Conservation (phyloP, 1,140 invertebrate genomes). For the Hestina assimilis region DNA sequence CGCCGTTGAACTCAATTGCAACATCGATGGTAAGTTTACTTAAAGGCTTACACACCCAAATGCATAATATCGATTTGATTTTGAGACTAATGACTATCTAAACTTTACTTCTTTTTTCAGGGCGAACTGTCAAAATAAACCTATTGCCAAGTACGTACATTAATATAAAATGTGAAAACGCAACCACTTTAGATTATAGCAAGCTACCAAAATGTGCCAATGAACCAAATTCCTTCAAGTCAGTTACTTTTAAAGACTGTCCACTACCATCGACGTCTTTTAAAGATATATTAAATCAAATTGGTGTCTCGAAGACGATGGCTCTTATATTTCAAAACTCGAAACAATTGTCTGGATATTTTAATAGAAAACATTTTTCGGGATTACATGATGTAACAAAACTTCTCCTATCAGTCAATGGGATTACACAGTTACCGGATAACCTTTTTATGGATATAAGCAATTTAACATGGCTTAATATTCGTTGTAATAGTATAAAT, state of each 20-base stretch:
- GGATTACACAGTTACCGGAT: conserved; percentile 76
- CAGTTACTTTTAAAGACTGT: conserved; percentile 72
- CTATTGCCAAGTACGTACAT: conserved; percentile 64
- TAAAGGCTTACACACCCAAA: conserved; percentile 16
- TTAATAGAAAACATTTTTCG: conserved; percentile 76
- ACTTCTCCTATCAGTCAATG: conserved; percentile 74
- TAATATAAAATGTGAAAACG: conserved; percentile 65
- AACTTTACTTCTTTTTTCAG: conserved; percentile 46
- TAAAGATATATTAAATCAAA: conserved; percentile 55
- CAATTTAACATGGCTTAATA: conserved; percentile 80
- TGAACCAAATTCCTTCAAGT: conserved; percentile 54
- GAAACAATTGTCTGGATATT: conserved; percentile 67
- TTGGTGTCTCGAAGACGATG: conserved; percentile 70
- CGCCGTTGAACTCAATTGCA: conserved; percentile 69
- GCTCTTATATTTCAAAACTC: conserved; percentile 72
- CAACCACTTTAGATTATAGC: conserved; percentile 56
- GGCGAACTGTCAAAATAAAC: conserved; percentile 59
- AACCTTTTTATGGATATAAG: conserved; percentile 80
- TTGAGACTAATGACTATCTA: not conserved
- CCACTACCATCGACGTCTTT: conserved; percentile 68
- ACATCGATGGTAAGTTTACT: conserved; percentile 70
- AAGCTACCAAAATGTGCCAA: conserved; percentile 67
- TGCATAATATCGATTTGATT: not conserved
- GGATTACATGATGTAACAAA: conserved; percentile 72
- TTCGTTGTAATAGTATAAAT: conserved; percentile 80